phyloP scores from a whole-genome alignment of 2,888 invertebrate species.

The Helicoverpa assulta region DNA sequence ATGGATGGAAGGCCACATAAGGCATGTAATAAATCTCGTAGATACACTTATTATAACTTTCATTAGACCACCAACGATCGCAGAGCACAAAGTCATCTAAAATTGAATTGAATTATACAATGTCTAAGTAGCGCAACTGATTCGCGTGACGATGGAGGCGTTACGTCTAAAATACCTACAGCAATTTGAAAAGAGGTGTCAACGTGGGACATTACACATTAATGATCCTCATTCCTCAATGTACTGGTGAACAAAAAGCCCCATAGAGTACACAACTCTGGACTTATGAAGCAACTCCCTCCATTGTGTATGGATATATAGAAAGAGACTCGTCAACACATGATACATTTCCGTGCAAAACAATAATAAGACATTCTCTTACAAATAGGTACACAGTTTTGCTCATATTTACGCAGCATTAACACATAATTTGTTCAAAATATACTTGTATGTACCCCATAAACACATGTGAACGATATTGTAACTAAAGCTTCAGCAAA shows the following conservation, averaged over 20 bases:
- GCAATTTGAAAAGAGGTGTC: slow-evolving; percentile 59
- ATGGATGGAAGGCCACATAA: slow-evolving; percentile 31
- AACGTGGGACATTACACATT: slow-evolving; percentile 54
- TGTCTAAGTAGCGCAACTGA: slow-evolving; percentile 70
- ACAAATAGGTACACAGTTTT: neutral
- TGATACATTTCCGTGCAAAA: no score
- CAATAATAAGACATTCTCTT: no score
- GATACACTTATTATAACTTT: slow-evolving; percentile 38
- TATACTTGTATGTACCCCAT: slow-evolving; percentile 16
- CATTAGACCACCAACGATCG: slow-evolving; percentile 70
- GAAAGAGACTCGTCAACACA: neutral
- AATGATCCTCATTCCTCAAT: slow-evolving; percentile 71
- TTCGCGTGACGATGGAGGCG: slow-evolving; percentile 65
- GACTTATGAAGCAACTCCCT: slow-evolving; percentile 5
- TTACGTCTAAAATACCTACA: slow-evolving; percentile 60
- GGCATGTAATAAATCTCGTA: slow-evolving; percentile 9
- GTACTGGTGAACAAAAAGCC: slow-evolving; percentile 68
- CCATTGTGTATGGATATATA: neutral
- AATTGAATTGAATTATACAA: slow-evolving; percentile 65
- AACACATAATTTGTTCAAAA: slow-evolving; percentile 11
- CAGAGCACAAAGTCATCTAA: slow-evolving; percentile 57
- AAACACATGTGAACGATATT: slow-evolving; percentile 45
- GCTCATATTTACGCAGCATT: neutral
- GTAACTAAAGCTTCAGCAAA: slow-evolving; percentile 46
- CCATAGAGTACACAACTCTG: slow-evolving; percentile 10